Percentiles rank a stretch among this genome's conserved stretches.
These are phyloP conservation scores for Perca flavescens DNA, from an alignment of 2,113 vertebrate species.

Conservation along the genomic window DNA sequence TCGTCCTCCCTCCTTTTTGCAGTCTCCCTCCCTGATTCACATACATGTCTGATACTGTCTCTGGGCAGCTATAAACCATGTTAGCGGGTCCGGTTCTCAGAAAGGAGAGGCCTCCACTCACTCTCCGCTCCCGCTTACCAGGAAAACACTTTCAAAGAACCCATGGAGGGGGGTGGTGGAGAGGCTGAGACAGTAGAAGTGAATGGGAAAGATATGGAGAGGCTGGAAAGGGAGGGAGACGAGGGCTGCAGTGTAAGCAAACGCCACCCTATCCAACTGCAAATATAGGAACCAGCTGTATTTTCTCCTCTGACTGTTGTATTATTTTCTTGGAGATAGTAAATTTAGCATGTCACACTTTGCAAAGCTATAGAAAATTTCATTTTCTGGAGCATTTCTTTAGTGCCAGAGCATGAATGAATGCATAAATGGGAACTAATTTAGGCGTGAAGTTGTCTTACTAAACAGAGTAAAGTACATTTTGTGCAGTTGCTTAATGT, in stretches of 20 bases:
- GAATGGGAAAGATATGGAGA: conserved; percentile 72
- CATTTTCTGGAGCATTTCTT: conserved; percentile 31
- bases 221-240: conserved; percentile 51
- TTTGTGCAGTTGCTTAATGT: conserved; percentile 20
- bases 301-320: conserved; percentile 52
- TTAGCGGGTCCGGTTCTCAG: conserved; percentile 79
- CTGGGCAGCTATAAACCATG: conserved; percentile 81
- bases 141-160: conserved; percentile 81
- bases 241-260: conserved; percentile 52
- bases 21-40: conserved; percentile 70
- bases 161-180: conserved; percentile 45
- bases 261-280: conserved; percentile 63
- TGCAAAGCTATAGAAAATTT: conserved; percentile 34
- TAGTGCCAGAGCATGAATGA: background rate
- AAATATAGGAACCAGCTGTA: conserved; percentile 73
- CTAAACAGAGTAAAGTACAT: conserved; percentile 28
- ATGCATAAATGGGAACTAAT: conserved; percentile 33
- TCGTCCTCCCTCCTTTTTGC: conserved; percentile 34
- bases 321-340: conserved; percentile 29
- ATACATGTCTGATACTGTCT: conserved; percentile 81
- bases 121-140: conserved; percentile 69
- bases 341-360: conserved; percentile 42
- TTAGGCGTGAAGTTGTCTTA: conserved; percentile 44
- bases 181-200: conserved; percentile 56
- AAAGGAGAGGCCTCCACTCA: conserved; percentile 76